Evolutionary conservation across 1,140 invertebrate genomes (phyloP), one percentile per base, ranked within the genome.

Genomic region (Papilio xuthus): DNA sequence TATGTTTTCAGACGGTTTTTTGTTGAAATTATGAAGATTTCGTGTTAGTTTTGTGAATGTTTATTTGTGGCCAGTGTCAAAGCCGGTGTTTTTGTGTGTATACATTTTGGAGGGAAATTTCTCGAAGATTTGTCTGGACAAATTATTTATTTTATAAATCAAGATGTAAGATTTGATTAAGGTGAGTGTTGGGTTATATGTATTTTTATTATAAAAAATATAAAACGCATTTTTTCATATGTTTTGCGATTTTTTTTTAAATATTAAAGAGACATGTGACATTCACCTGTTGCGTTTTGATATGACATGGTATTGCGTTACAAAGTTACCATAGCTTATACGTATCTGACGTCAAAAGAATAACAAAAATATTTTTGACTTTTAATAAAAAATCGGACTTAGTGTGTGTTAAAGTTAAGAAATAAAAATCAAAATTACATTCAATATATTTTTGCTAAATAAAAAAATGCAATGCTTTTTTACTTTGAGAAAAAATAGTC

Each of bases 101-200:
- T 80, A 12, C 71, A 82, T 88, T 90, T 90, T 86, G 86, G 87
- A 83, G 87, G 88, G 87, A 88, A 90, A 87, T 77, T 28, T 60
- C 56, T 60, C 56, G 56, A 60, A 28, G 23, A 28, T 28, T 67
- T 12, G 56, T 60, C 10, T 67, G 12, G 26, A 15, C 1, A 32
- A 7, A 32, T 28, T 28, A 4, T 32, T 67, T 28, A 26, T 67
- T 28, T 67, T 67, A 60, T 60, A 8, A 67, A 67, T 67, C 26
- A 50, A 32, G 53, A 76, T 53, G 26, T 42, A 63, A 41, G 37
- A 44, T 76, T 53, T 76, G 15, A 76, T 76, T 63, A 23, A 76
- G 74, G 74, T 76, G 20, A 76, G 74, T 60, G n/a, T 15, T 73
- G 26, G 20, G 47, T 73, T 42, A 44, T 26, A 73, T 73, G 50